Conservation (phyloP, 2,797 vertebrate species). For the Philypnodon macrostomus region DNA sequence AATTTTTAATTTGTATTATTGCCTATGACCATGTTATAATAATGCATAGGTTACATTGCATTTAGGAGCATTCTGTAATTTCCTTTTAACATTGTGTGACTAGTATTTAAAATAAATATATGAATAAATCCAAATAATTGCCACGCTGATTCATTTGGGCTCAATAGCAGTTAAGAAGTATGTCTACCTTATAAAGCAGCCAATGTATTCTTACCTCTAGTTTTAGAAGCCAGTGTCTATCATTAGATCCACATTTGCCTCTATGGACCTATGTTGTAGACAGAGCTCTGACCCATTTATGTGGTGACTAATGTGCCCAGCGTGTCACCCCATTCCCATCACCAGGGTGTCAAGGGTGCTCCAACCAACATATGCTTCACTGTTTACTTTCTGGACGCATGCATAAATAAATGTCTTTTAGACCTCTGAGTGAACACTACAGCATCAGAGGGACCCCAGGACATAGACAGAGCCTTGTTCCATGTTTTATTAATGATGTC, state of each 20-base stretch:
- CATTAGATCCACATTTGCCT: constrained; percentile 40
- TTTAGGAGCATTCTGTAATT: too few species aligned
- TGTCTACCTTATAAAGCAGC: too few species aligned
- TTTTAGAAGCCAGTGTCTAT: constrained; percentile 21
- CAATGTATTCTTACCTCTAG: neutral
- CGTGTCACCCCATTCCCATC: constrained; percentile 29
- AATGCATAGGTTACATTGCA: too few species aligned
- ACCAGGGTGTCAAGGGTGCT: neutral
- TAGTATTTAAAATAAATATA: too few species aligned
- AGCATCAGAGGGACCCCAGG: neutral
- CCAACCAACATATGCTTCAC: neutral
- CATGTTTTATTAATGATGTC: constrained; percentile 4
- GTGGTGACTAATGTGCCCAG: constrained; percentile 48
- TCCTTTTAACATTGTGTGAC: too few species aligned
- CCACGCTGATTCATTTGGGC: too few species aligned
- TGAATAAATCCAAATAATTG: too few species aligned
- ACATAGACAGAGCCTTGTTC: neutral
- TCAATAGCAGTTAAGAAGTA: too few species aligned
- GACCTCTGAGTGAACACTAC: neutral
- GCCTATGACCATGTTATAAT: too few species aligned
- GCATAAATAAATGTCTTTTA: neutral
- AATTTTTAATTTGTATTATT: too few species aligned
- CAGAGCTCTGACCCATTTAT: constrained; percentile 26
- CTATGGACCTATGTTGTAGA: constrained; percentile 23
- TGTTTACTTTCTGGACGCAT: neutral